Evolutionary conservation across 1,140 invertebrate species (phyloP).

Genomic region (Ooceraea biroi): DNA sequence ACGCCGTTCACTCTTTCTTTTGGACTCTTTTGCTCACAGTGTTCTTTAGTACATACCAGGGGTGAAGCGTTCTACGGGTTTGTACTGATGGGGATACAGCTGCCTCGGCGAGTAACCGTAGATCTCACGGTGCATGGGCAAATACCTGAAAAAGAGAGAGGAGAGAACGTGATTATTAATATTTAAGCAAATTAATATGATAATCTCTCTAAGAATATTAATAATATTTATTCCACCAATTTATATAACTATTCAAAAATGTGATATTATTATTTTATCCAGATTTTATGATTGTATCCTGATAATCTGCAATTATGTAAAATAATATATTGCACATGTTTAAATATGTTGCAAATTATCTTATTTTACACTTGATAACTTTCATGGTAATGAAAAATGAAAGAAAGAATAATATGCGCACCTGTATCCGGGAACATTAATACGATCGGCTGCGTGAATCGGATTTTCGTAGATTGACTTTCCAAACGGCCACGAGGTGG

Average conservation of each 20-base stretch:
- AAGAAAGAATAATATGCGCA: conserved; percentile 61
- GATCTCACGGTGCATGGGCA: conserved; percentile 94
- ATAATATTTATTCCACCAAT: too few relatives aligned
- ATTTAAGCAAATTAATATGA: too few relatives aligned
- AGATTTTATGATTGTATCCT: background rate
- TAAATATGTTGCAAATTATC: background rate
- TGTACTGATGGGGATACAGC: conserved; percentile 94
- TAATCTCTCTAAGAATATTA: too few relatives aligned
- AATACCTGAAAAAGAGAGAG: conserved; percentile 86
- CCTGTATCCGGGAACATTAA: conserved; percentile 94
- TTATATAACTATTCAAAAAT: too few relatives aligned
- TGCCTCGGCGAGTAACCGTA: conserved; percentile 95
- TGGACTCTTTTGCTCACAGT: conserved; percentile 73
- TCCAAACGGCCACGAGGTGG: conserved; percentile 90
- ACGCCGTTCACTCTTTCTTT: conserved; percentile 66
- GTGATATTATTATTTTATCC: too few relatives aligned
- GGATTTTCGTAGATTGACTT: conserved; percentile 95
- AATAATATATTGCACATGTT: background rate
- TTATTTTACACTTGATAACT: background rate
- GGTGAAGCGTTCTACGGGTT: conserved; percentile 92
- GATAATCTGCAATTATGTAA: background rate
- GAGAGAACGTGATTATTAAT: background rate
- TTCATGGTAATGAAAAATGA: background rate
- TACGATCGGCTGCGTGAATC: conserved; percentile 91
- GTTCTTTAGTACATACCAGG: conserved; percentile 91